Base-by-base conservation (phyloP, 2,888 invertebrate species). In the Trissoscelio sp. region DNA sequence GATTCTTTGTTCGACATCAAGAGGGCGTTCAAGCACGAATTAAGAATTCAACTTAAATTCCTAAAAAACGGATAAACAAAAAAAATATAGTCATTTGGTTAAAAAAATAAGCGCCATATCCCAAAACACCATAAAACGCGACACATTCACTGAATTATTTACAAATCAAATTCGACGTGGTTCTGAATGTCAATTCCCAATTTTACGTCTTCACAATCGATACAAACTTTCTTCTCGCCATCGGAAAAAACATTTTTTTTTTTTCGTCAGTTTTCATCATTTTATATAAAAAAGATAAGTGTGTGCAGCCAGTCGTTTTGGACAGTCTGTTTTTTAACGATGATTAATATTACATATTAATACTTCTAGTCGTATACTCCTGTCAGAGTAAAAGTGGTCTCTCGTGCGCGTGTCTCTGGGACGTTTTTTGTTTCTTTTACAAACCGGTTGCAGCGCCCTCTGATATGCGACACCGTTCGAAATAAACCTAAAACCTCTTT, bases 341-440 rank as follows among this genome's bases (percentile, higher is more conserved):
- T 90, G 86, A 89, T 89, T 88, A 87, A 88, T 84, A 84, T 88
- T 88, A 89, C 86, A 88, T 89, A 87, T 89, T 90, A 91, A 91
- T 91, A 91, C 91, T 91, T 91, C 91, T 91, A 91, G 89, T 91
- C 91, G 91, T 91, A 91, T 91, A 91, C 91, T 89, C 90, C 88
- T 87, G 87, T 86, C 89, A 91, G 90, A 91, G 90, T 91, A 90
- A 89, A 89, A 89, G 87, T 91, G 90, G 88, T 67, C 48, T 90
- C 91, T 90, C 87, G 87, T 89, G 66, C 66, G 74, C 74, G 57
- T 57, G 46, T 64, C 74, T 75, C 66, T 75, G 74, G 74, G 74
- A 75, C 66, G 37, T 14, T 39, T 46, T 28, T 28, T 24, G n/a
- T 12, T 53, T 24, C 2, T 14, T 48, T 34, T 18, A 31, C 44